These are phyloP conservation scores for Hozukius guyotensis DNA, from an alignment of 2,797 vertebrate species.

Conservation along the genomic window DNA sequence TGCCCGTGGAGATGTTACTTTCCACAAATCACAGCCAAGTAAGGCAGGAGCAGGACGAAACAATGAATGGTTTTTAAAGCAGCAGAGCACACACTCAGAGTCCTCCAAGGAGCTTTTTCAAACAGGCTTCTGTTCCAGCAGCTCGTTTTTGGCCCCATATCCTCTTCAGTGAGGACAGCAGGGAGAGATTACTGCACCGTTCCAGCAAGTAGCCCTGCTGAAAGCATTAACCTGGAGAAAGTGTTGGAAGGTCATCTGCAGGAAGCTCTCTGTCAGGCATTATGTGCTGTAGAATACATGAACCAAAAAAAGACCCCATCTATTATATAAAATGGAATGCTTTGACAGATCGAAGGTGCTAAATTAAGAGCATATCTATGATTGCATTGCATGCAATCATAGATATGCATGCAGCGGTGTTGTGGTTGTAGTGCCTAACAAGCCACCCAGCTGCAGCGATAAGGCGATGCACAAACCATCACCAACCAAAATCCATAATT, in stretches of 20 bases:
- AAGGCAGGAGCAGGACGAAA: constrained; percentile 49
- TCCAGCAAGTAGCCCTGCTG: constrained; percentile 52
- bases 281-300: constrained; percentile 24
- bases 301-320: constrained; percentile 7
- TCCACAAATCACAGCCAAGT: constrained; percentile 73
- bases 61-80: constrained; percentile 63
- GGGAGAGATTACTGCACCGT: constrained; percentile 29
- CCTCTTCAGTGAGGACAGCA: constrained; percentile 29
- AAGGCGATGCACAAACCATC: too few relatives aligned
- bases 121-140: constrained; percentile 53
- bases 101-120: constrained; percentile 59
- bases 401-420: background rate
- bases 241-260: constrained; percentile 39
- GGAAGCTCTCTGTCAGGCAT: constrained; percentile 30
- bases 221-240: constrained; percentile 72
- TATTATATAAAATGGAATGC: background rate
- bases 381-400: background rate
- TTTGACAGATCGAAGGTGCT: background rate
- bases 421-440: too few relatives aligned
- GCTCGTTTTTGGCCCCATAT: constrained; percentile 42
- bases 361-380: background rate
- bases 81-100: constrained; percentile 44
- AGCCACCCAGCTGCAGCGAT: too few relatives aligned
- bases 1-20: constrained; percentile 66
- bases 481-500: too few relatives aligned